Percentiles rank a stretch among this genome's conserved stretches.
Conservation (phyloP, 1,140 invertebrate genomes). For the Ectropis grisescens region DNA sequence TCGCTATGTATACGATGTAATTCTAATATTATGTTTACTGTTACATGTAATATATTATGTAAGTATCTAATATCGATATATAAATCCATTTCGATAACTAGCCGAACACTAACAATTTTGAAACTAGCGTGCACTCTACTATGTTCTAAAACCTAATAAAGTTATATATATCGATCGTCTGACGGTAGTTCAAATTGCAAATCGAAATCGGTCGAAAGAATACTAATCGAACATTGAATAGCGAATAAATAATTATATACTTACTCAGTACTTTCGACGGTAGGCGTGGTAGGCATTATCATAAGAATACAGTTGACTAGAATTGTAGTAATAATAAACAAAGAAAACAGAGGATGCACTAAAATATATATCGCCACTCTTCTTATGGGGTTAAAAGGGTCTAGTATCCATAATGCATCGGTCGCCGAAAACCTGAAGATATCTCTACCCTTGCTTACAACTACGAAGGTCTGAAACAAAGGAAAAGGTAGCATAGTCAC, state of each 20-base stretch:
- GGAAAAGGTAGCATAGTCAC: slow-evolving; percentile 25
- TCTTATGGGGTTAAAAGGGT: slow-evolving; percentile 97
- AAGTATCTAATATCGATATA: slow-evolving; percentile 25
- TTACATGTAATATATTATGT: too few relatives aligned
- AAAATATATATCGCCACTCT: slow-evolving; percentile 97
- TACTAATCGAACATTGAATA: background rate
- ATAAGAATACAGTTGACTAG: slow-evolving; percentile 98
- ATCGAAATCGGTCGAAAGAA: slow-evolving; percentile 8
- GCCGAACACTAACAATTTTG: slow-evolving; percentile 57
- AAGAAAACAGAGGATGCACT: slow-evolving; percentile 97
- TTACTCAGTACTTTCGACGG: slow-evolving; percentile 97
- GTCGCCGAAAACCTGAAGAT: slow-evolving; percentile 99
- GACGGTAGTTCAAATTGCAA: slow-evolving; percentile 15
- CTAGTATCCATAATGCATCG: slow-evolving; percentile 94
- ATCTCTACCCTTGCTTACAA: slow-evolving; percentile 98
- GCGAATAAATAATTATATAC: slow-evolving; percentile 57
- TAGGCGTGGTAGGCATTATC: slow-evolving; percentile 94
- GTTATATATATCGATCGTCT: slow-evolving; percentile 12
- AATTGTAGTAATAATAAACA: slow-evolving; percentile 98
- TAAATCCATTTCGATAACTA: slow-evolving; percentile 36
- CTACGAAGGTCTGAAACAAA: slow-evolving; percentile 94
- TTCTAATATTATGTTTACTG: too few relatives aligned
- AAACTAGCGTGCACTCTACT: slow-evolving; percentile 65
- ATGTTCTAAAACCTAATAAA: slow-evolving; percentile 27
- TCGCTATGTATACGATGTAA: too few relatives aligned